Conservation (phyloP, 2,113 vertebrate species). For the Tachysurus vachellii region DNA sequence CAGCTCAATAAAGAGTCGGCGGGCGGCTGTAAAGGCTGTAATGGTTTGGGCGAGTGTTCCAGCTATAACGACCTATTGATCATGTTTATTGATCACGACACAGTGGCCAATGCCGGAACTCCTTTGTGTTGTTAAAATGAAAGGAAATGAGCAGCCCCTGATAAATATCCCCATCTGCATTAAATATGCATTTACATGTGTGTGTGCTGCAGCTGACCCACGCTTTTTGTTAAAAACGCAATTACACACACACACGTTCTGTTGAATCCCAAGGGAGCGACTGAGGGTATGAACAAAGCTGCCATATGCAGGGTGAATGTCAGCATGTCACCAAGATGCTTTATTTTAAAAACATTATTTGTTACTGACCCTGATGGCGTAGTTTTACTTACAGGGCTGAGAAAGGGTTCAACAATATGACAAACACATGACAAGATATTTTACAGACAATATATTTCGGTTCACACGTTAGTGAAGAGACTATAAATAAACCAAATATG, state of each 20-base stretch:
- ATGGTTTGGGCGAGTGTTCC: not conserved
- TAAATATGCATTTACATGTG: conserved; percentile 23
- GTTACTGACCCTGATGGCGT: not conserved
- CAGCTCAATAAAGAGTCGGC: not conserved
- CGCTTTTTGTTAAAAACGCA: conserved; percentile 21
- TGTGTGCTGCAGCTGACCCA: not conserved
- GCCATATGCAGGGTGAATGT: not conserved
- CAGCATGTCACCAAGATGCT: not conserved
- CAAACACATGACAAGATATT: not conserved
- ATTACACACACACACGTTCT: not conserved
- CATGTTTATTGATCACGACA: conserved; percentile 19
- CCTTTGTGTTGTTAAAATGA: conserved; percentile 42
- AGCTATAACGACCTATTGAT: conserved; percentile 36
- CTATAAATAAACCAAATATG: not conserved
- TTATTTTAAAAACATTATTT: not conserved
- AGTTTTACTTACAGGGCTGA: not conserved
- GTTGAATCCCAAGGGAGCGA: not conserved
- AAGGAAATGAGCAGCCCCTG: conserved; percentile 13
- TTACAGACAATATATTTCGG: not conserved
- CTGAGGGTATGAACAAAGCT: not conserved
- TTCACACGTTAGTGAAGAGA: not conserved
- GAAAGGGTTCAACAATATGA: not conserved
- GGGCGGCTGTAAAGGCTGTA: not conserved
- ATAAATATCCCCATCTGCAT: not conserved
- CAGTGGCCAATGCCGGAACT: not conserved